Percentiles rank a stretch among this genome's conserved stretches.
Conservation (phyloP, 2,888 invertebrate genomes). For the Tanypteryx hageni region DNA sequence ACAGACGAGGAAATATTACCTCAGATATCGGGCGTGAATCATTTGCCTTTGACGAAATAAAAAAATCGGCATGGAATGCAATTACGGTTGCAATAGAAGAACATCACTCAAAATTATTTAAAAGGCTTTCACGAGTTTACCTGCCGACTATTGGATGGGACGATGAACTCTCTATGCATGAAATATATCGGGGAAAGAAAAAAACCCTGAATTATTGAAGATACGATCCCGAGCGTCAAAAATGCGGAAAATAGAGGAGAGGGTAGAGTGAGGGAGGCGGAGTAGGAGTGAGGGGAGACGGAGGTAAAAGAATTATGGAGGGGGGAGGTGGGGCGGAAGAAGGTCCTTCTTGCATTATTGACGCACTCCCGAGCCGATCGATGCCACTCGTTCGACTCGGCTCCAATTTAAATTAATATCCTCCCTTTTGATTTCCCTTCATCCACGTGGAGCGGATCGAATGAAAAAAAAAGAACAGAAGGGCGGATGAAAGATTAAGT, state of each 20-base stretch:
- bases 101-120: no score
- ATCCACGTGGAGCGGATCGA: background rate
- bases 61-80: no score
- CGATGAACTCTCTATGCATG: background rate
- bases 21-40: no score
- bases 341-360: background rate
- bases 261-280: no score
- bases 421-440: conserved; percentile 3
- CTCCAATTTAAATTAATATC: conserved; percentile 30
- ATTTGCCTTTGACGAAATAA: no score
- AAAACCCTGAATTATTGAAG: conserved; percentile 1
- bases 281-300: background rate
- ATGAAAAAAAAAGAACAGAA: background rate
- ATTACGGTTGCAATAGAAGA: no score
- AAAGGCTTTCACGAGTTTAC: background rate
- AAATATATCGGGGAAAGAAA: background rate
- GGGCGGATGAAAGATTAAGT: background rate
- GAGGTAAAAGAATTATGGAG: background rate
- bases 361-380: background rate
- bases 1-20: no score
- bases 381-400: background rate
- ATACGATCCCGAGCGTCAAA: background rate
- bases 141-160: background rate
- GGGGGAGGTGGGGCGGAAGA: background rate
- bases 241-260: background rate